Evolutionary conservation across 2,797 vertebrate species (phyloP), one percentile per base, ranked within the genome.

Genomic region (Falco cherrug): DNA sequence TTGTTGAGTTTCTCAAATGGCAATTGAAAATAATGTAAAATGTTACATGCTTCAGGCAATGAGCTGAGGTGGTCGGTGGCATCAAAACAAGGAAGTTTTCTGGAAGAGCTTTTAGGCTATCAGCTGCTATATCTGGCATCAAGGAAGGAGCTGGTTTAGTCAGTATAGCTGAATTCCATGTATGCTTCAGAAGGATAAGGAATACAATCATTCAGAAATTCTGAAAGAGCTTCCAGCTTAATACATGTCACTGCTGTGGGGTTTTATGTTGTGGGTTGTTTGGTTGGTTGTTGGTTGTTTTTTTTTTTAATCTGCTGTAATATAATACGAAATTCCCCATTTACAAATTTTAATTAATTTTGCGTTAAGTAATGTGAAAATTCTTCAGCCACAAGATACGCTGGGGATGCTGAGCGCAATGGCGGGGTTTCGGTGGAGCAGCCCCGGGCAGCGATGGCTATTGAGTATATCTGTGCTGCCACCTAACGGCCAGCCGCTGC

Each of bases 401-500:
- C 4, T 2, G 19, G 21, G 6, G 61, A 56, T 26, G 41, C 81
- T 15, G 84, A 86, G 68, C 84, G 69, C 54, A 35, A 11, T 7
- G 47, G 59, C 71, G 35, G 16, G 53, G 31, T 50, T 83, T 88
- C 76, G 37, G 70, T 28, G 22, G 60, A 63, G 61, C 77, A 37
- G 74, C 69, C 31, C 2, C 56, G 1, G 57, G 39, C 82, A 31
- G n/a, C 3, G 3, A 3, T 3, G 75, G 64, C 1, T 24, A 39
- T 78, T 91, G 78, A 65, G 26, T 26, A 8, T 88, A 69, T 82
- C 84, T 69, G 71, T 97, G 96, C 97, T 98, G 98, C 98, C 98
- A 97, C 87, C 98, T 98, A 93, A 89, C 69, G 98, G 75, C 35
- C 76, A 3, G 51, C 43, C 54, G 45, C 65, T 19, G 5, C 41